A percentile compares a stretch with the other conserved stretches of the same genome.
Evolutionary conservation across 2,888 invertebrate genomes (phyloP).

Genomic region (Drosophila emarginata): DNA sequence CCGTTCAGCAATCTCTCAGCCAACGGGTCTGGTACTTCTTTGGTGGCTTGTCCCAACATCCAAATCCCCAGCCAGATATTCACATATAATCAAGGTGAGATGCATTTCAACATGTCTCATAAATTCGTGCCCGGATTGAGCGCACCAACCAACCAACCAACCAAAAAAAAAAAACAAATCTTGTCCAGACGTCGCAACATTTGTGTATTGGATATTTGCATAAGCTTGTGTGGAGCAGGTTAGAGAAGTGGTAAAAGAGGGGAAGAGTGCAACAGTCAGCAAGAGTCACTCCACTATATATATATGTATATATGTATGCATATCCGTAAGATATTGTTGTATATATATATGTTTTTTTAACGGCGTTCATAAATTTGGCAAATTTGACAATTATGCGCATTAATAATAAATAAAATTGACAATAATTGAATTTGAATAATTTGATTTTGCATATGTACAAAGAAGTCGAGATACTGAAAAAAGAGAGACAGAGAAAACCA

Average conservation of each 20-base stretch:
- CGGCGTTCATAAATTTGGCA: slow-evolving; percentile 79
- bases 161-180: slow-evolving; percentile 45
- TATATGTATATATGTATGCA: not conserved
- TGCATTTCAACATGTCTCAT: slow-evolving; percentile 81
- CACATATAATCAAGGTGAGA: slow-evolving; percentile 79
- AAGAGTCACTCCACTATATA: slow-evolving; percentile 2
- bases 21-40: slow-evolving; percentile 44
- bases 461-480: not conserved
- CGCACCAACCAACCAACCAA: too few species aligned
- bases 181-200: slow-evolving; percentile 44
- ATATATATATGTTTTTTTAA: slow-evolving; percentile 27
- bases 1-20: slow-evolving; percentile 33
- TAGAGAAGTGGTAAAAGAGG: not conserved
- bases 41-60: slow-evolving; percentile 49
- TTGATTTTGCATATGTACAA: slow-evolving; percentile 59
- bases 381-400: slow-evolving; percentile 83
- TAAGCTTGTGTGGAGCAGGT: slow-evolving; percentile 41
- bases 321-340: not conserved
- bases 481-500: not conserved
- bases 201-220: slow-evolving; percentile 53
- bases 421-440: slow-evolving; percentile 81
- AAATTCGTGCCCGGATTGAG: slow-evolving; percentile 77
- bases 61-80: slow-evolving; percentile 17
- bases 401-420: slow-evolving; percentile 82
- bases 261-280: slow-evolving; percentile 2